Evolutionary conservation across 1,140 invertebrate genomes (phyloP).

Genomic region (Drosophila simulans): DNA sequence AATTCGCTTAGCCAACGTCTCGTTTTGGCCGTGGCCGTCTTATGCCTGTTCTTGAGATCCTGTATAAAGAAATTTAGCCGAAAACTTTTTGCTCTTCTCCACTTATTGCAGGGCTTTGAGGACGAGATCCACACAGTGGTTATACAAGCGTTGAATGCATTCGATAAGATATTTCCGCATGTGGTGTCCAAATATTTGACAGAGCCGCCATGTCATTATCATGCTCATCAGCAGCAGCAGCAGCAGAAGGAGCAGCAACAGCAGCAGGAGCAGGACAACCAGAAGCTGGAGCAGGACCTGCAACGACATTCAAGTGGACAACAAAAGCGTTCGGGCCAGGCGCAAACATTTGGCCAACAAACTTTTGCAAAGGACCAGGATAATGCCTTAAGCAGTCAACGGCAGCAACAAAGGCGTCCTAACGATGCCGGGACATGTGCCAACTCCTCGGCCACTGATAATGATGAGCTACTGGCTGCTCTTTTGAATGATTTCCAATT

Average conservation of each 20-base stretch:
- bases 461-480: constrained; percentile 83
- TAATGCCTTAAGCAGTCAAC: constrained; percentile 82
- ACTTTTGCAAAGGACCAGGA: constrained; percentile 78
- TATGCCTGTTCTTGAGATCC: constrained; percentile 57
- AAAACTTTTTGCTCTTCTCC: constrained; percentile 50
- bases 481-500: constrained; percentile 85
- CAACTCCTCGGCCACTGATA: constrained; percentile 76
- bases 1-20: constrained; percentile 71
- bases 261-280: constrained; percentile 18
- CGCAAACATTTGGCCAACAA: constrained; percentile 80
- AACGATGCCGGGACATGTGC: constrained; percentile 76
- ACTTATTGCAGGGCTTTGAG: constrained; percentile 86
- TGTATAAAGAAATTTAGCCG: constrained; percentile 69
- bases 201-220: constrained; percentile 82
- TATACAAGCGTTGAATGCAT: constrained; percentile 84
- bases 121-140: constrained; percentile 86
- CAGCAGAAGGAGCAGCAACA: constrained; percentile 25
- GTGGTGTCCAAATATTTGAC: constrained; percentile 84
- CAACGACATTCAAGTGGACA: constrained; percentile 73
- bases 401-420: constrained; percentile 73
- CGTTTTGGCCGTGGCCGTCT: constrained; percentile 35
- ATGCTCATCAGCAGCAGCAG: constrained; percentile 77
- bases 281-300: constrained; percentile 37
- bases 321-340: constrained; percentile 70
- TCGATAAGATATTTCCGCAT: constrained; percentile 84